Base-by-base conservation (phyloP, 2,113 vertebrate species). In the Oreochromis tanganicae region DNA sequence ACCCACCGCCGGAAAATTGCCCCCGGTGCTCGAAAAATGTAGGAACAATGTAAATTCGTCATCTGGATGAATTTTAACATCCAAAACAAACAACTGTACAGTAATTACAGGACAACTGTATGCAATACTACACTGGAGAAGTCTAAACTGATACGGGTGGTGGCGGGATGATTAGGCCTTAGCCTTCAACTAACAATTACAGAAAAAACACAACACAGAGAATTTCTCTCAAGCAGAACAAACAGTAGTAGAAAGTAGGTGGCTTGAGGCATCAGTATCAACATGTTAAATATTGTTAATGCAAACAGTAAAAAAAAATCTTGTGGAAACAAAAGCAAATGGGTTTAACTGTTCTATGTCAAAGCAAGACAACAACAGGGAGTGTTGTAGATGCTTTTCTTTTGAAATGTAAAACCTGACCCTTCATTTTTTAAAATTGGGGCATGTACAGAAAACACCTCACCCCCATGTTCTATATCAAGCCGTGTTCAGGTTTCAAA, bases 41-140 rank as follows among this genome's bases (percentile, higher is more conserved):
- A 81, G 80, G 89, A 93, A 95, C 95, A 95, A 95, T 95, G 93
- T 90, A 85, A 79, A 87, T 27, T 94, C 90, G 92, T 94, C 91
- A 95, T 95, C 86, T 87, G 79, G 81, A 59, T 82, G 32, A 48
- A 92, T 95, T 78, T 91, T 92, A 93, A 92, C 87, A 90, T 80
- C 92, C 93, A 80, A 91, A 95, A 93, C 86, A 94, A 94, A 94
- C 90, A 87, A 71, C 27, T 90, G 88, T 94, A 93, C 89, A 90
- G 95, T 93, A 91, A 96, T 94, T 94, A 92, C 89, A 89, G 86
- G 83, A 91, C 92, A 93, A 90, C 86, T 81, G 88, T 43, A 75
- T n/a, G 14, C 84, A 84, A 88, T 83, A 89, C 85, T 87, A 92
- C 85, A 92, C 85, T 4, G 7, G 43, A 87, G 88, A 61, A 80